Evolutionary conservation across 2,113 vertebrate genomes (phyloP).

Genomic region (Rutilus rutilus): DNA sequence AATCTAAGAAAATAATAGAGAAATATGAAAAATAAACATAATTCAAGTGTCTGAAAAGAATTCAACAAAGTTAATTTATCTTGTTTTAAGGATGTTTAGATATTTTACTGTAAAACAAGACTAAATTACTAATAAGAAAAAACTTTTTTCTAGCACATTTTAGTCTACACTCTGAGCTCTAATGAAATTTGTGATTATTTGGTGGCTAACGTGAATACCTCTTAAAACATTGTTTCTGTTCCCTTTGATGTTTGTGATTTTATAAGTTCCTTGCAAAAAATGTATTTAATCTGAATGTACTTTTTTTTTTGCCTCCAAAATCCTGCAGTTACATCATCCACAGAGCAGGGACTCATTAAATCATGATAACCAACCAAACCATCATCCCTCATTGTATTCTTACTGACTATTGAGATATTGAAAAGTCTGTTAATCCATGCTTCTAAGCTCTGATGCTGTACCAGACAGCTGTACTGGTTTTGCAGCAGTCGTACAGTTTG

Average conservation of each 20-base stretch:
- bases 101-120: not conserved
- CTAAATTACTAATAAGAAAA: not conserved
- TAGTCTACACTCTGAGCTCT: too few relatives aligned
- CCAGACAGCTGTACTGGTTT: not conserved
- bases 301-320: too few relatives aligned
- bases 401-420: not conserved
- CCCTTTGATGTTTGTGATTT: too few relatives aligned
- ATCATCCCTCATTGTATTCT: not conserved
- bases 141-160: too few relatives aligned
- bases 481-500: constrained; percentile 15
- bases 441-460: constrained; percentile 21
- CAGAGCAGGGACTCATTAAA: not conserved
- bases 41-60: not conserved
- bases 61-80: not conserved
- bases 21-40: not conserved
- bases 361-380: not conserved
- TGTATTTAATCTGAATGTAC: too few relatives aligned
- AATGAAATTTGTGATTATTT: too few relatives aligned
- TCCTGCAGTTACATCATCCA: not conserved
- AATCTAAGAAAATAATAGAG: too few relatives aligned
- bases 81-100: not conserved
- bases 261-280: too few relatives aligned
- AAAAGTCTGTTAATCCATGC: constrained; percentile 4
- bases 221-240: too few relatives aligned
- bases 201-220: too few relatives aligned